Conservation (phyloP, 2,888 invertebrate genomes). For the Ochropacha duplaris region DNA sequence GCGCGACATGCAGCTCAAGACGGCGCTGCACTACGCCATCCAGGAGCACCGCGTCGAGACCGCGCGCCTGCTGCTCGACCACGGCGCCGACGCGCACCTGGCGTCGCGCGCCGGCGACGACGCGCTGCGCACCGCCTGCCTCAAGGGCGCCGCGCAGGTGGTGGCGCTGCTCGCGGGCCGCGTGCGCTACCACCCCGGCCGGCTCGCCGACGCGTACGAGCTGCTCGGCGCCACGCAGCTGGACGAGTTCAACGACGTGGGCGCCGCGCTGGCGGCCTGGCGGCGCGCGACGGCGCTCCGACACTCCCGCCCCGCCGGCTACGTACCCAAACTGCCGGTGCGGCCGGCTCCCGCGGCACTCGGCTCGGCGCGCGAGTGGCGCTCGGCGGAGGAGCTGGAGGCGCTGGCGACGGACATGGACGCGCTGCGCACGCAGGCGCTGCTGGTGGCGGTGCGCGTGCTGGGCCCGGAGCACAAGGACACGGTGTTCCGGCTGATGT, state of each 20-base stretch:
- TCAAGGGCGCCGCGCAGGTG: slow-evolving; percentile 87
- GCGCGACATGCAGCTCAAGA: slow-evolving; percentile 93
- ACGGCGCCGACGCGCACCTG: slow-evolving; percentile 90
- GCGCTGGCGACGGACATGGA: slow-evolving; percentile 91
- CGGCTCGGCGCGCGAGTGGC: slow-evolving; percentile 87
- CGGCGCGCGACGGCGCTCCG: slow-evolving; percentile 83
- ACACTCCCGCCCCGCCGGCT: slow-evolving; percentile 26
- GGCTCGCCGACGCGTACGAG: slow-evolving; percentile 93
- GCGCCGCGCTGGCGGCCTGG: slow-evolving; percentile 90
- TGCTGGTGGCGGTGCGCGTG: slow-evolving; percentile 94
- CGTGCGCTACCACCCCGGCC: slow-evolving; percentile 84
- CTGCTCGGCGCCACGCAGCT: slow-evolving; percentile 93
- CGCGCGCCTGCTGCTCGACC: slow-evolving; percentile 89
- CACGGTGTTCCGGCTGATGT: slow-evolving; percentile 90
- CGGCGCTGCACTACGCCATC: slow-evolving; percentile 97
- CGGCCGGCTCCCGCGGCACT: slow-evolving; percentile 88
- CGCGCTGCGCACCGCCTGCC: slow-evolving; percentile 93
- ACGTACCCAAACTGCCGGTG: slow-evolving; percentile 57
- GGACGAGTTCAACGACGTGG: slow-evolving; percentile 92
- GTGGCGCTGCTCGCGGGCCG: slow-evolving; percentile 83
- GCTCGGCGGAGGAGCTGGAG: slow-evolving; percentile 87
- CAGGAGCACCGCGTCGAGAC: slow-evolving; percentile 90
- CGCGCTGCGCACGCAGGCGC: slow-evolving; percentile 92
- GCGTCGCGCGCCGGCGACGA: slow-evolving; percentile 93
- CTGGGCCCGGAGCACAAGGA: slow-evolving; percentile 94